Evolutionary conservation across 2,797 vertebrate species (phyloP).

Genomic region (Chaenodraco wilsoni): DNA sequence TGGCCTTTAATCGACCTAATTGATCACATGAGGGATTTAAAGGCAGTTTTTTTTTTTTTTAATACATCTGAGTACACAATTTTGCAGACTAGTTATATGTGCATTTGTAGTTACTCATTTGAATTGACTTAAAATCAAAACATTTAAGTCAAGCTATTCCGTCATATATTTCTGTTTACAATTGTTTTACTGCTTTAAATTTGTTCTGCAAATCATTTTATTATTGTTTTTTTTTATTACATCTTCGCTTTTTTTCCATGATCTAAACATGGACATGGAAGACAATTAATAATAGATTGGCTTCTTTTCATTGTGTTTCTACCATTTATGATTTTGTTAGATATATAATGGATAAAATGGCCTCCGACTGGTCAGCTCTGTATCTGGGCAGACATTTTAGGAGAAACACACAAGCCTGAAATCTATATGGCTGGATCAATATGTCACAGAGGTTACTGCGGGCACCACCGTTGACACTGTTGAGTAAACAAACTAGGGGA

Average conservation of each 20-base stretch:
- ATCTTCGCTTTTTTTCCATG: background rate
- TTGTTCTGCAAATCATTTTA: background rate
- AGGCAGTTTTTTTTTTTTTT: background rate
- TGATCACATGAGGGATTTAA: conserved; percentile 28
- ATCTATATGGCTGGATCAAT: conserved; percentile 72
- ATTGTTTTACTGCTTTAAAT: background rate
- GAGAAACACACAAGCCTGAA: conserved; percentile 51
- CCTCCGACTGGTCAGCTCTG: conserved; percentile 62
- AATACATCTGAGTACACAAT: background rate
- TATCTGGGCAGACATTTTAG: conserved; percentile 75
- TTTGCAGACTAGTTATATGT: background rate
- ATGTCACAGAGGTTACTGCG: conserved; percentile 65
- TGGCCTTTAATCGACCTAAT: conserved; percentile 37
- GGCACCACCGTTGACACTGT: conserved; percentile 58
- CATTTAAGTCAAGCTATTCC: background rate
- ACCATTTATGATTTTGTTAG: conserved; percentile 21
- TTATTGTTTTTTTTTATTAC: background rate
- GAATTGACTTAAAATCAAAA: background rate
- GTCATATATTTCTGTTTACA: background rate
- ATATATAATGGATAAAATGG: conserved; percentile 45
- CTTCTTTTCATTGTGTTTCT: background rate
- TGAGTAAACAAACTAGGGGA: conserved; percentile 63
- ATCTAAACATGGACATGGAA: conserved; percentile 5
- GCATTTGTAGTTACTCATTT: background rate
- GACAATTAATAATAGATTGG: conserved; percentile 2